Conservation (phyloP, 2,113 vertebrate genomes). For the Nerophis ophidion region DNA sequence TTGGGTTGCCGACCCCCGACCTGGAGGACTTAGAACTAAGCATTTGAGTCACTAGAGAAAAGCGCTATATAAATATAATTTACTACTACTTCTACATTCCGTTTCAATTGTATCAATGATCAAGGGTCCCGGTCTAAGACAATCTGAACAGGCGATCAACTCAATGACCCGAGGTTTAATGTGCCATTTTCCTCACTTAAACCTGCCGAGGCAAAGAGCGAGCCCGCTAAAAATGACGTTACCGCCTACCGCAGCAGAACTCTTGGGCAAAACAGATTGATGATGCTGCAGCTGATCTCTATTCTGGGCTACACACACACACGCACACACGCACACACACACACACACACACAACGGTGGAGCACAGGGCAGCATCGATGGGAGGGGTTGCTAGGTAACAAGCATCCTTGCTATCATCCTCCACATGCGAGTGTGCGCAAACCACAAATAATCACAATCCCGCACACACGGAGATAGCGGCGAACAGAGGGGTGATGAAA, state of each 20-base stretch:
- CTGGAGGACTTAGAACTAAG: too few relatives aligned
- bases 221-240: neutral
- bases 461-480: neutral
- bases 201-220: neutral
- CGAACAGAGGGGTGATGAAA: conserved; percentile 7
- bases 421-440: conserved; percentile 43
- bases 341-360: conserved; percentile 12
- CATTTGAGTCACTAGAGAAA: too few relatives aligned
- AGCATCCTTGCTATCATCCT: conserved; percentile 62
- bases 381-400: conserved; percentile 74
- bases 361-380: conserved; percentile 40
- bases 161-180: too few relatives aligned
- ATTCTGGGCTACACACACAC: conserved; percentile 1
- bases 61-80: too few relatives aligned
- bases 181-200: neutral
- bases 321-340: conserved; percentile 11
- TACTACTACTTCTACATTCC: too few relatives aligned
- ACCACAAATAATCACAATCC: conserved; percentile 18
- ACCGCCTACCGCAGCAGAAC: conserved; percentile 34
- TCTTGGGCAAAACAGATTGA: conserved; percentile 9
- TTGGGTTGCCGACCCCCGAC: too few relatives aligned
- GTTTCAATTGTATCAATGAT: too few relatives aligned
- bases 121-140: too few relatives aligned
- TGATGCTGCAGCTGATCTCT: neutral
- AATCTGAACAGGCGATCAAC: too few relatives aligned